Base-by-base conservation (phyloP, 2,888 invertebrate species). In the Tolmerus cingulatus region DNA sequence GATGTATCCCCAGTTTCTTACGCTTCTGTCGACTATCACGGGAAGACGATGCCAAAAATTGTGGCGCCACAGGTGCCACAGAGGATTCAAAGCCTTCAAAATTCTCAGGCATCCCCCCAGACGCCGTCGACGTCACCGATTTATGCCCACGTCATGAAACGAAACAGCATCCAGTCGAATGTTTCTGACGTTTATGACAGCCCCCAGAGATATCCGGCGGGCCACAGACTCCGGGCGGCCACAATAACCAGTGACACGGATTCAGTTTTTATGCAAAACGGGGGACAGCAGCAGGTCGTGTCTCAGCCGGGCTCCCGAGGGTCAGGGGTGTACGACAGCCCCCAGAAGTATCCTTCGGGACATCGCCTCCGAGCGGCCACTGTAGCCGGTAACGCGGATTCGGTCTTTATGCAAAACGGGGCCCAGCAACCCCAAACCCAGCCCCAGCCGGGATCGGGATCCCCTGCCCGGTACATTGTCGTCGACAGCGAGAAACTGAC, bases 1-100 rank as follows among this genome's bases (percentile, higher is more conserved):
- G 91, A 92, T 66, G 90, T 92, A 5, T 92, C 92, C 0, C 92
- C 93, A 0, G 91, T 91, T 0, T 92, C 92, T 0, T 92, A 92
- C 88, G 91, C 91, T 0, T 92, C 92, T 1, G 91, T 92, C 5
- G 91, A 91, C 87, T 90, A 90, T 2, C 91, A 90, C 81, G 66
- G 79, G 3, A 79, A 81, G 19, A 34, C 79, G 7, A 66, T 66
- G 66, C 85, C 79, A 14, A 88, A 91, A 87, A 90, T 90, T 30
- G 90, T 90, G 1, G 90, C 91, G 5, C 92, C 92, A 0, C 92
- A 92, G 89, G 91, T 92, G 23, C 92, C 92, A 1, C 90, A 91
- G 87, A 90, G 92, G 0, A 90, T 91, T 82, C 92, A 92, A 78
- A 92, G 92, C 74, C 88, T 92, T 43, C 91, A 90, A 87, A 88